Percentiles rank a stretch among this genome's conserved stretches.
Evolutionary conservation across 2,797 vertebrate species (phyloP).

Genomic region (Lepidocolaptes lacrymiger): DNA sequence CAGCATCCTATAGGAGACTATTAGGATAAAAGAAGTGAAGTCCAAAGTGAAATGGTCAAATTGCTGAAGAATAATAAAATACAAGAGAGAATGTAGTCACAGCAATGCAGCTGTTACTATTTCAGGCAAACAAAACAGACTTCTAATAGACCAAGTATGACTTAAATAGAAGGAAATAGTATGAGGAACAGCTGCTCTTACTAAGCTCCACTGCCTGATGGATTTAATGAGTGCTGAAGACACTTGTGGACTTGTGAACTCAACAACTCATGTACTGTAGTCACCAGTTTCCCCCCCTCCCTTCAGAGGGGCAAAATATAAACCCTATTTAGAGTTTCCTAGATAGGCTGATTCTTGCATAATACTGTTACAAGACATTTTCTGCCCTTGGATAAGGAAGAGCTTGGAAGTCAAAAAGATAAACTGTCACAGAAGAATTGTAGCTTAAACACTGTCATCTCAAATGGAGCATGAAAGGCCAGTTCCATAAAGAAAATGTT

Average conservation of each 20-base stretch:
- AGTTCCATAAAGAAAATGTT: background rate
- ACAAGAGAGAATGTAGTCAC: background rate
- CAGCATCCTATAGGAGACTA: background rate
- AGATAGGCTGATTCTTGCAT: background rate
- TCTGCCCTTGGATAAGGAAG: background rate
- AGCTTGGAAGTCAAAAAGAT: background rate
- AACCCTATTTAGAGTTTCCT: background rate
- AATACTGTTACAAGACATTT: background rate
- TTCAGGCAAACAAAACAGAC: background rate
- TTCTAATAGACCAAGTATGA: background rate
- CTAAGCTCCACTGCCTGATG: background rate
- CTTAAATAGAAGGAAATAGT: background rate
- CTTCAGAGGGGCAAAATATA: background rate
- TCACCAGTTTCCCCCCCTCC: background rate
- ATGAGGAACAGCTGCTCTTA: background rate
- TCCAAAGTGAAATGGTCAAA: background rate
- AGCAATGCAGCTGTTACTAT: background rate
- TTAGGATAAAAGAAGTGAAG: background rate
- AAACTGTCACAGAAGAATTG: background rate
- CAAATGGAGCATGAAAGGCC: background rate
- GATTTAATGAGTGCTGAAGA: background rate
- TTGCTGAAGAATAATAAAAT: background rate
- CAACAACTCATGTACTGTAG: background rate
- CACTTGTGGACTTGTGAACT: background rate
- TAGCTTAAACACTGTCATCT: background rate